Evolutionary conservation across 2,797 vertebrate species (phyloP).

Genomic region (Cyprinodon diabolis): DNA sequence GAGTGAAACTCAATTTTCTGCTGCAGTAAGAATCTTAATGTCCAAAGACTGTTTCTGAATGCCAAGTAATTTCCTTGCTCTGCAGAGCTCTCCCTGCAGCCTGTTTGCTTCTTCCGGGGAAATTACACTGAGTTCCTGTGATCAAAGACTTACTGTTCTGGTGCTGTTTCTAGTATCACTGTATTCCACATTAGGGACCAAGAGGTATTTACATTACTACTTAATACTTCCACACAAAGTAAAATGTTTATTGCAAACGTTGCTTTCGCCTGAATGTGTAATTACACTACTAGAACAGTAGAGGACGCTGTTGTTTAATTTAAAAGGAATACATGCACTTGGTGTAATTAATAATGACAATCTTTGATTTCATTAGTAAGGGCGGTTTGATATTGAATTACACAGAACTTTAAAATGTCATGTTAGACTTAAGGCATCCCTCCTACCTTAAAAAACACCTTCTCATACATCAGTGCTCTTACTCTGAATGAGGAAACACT

Average conservation of each 20-base stretch:
- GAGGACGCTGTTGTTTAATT: constrained; percentile 41
- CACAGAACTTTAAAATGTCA: not conserved
- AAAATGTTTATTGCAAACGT: not conserved
- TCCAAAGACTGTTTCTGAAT: constrained; percentile 20
- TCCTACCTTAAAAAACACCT: not conserved
- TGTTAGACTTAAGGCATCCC: not conserved
- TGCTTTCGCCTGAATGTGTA: not conserved
- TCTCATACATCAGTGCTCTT: not conserved
- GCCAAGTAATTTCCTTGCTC: constrained; percentile 61
- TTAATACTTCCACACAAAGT: not conserved
- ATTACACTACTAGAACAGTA: constrained; percentile 25
- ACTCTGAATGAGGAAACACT: not conserved
- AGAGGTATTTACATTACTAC: not conserved
- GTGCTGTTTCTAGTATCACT: constrained; percentile 4
- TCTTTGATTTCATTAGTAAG: not conserved
- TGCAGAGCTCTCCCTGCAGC: constrained; percentile 32
- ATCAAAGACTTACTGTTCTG: constrained; percentile 21
- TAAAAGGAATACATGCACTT: not conserved
- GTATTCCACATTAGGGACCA: constrained; percentile 1
- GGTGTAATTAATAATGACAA: not conserved
- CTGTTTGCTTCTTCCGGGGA: constrained; percentile 63
- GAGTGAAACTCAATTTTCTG: not conserved
- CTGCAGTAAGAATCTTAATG: not conserved
- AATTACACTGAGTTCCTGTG: constrained; percentile 59
- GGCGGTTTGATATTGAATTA: not conserved